phyloP scores from a whole-genome alignment of 2,113 vertebrate genomes.

The Leucopsar rothschildi region DNA sequence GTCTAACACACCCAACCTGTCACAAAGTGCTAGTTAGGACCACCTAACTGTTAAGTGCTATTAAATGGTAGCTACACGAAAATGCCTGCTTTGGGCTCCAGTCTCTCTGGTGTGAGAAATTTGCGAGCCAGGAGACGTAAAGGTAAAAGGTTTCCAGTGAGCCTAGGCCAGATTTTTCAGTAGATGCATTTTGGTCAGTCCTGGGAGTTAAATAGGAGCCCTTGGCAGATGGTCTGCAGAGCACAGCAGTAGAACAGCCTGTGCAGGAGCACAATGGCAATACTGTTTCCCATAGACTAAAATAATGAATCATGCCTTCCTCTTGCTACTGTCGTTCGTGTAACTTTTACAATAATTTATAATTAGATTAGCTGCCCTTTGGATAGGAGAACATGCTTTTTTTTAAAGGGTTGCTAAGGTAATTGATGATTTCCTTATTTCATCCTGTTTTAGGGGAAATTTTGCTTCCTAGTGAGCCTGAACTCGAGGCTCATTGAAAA shows the following conservation, averaged over 20 bases:
- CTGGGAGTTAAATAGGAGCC: background rate
- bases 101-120: background rate
- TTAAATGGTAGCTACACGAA: background rate
- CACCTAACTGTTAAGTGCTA: background rate
- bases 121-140: background rate
- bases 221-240: background rate
- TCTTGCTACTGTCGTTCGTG: constrained; percentile 17
- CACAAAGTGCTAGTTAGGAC: background rate
- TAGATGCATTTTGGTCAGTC: background rate
- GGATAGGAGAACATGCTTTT: background rate
- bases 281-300: constrained; percentile 41
- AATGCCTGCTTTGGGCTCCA: background rate
- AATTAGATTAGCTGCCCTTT: constrained; percentile 49
- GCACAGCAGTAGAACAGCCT: background rate
- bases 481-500: constrained; percentile 7
- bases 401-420: background rate
- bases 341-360: constrained; percentile 48
- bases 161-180: background rate
- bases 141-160: background rate
- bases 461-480: constrained; percentile 66
- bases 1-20: background rate
- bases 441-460: constrained; percentile 70
- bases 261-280: background rate
- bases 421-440: constrained; percentile 65
- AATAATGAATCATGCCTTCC: constrained; percentile 45